A percentile compares a stretch with the other conserved stretches of the same genome.
phyloP scores from a whole-genome alignment of 2,113 vertebrate genomes.

The Pao palembangensis region DNA sequence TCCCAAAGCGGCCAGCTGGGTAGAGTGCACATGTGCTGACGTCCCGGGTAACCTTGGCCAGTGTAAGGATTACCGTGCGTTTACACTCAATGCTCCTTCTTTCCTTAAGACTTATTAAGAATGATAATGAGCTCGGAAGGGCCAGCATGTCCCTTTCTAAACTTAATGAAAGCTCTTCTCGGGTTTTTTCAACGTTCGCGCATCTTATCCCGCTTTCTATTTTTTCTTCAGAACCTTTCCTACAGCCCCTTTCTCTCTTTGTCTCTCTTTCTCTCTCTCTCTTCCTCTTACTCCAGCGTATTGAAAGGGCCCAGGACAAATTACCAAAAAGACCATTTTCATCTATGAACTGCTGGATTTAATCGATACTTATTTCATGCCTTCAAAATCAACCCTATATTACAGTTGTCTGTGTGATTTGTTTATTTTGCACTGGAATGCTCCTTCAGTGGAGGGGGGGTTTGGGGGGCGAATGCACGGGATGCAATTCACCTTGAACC shows the following conservation, averaged over 20 bases:
- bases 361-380: slow-evolving; percentile 84
- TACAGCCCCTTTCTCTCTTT: slow-evolving; percentile 65
- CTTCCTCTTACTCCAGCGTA: slow-evolving; percentile 60
- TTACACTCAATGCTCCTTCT: slow-evolving; percentile 96
- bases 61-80: slow-evolving; percentile 98
- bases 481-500: slow-evolving; percentile 88
- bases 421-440: slow-evolving; percentile 82
- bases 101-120: slow-evolving; percentile 99
- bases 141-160: slow-evolving; percentile 85
- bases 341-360: slow-evolving; percentile 77
- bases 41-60: slow-evolving; percentile 98
- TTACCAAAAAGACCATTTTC: slow-evolving; percentile 81
- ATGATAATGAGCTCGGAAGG: slow-evolving; percentile 99
- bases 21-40: slow-evolving; percentile 82
- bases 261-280: slow-evolving; percentile 30
- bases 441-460: slow-evolving; percentile 74
- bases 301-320: slow-evolving; percentile 95
- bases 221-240: slow-evolving; percentile 13
- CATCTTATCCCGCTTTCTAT: slow-evolving; percentile 24
- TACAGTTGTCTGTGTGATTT: slow-evolving; percentile 79
- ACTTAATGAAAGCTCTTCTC: slow-evolving; percentile 68
- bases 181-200: slow-evolving; percentile 65
- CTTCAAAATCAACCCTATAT: slow-evolving; percentile 81
- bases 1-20: slow-evolving; percentile 69
- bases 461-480: slow-evolving; percentile 51